phyloP scores from a whole-genome alignment of 1,140 invertebrate genomes.

The Leptopilina clavipes region DNA sequence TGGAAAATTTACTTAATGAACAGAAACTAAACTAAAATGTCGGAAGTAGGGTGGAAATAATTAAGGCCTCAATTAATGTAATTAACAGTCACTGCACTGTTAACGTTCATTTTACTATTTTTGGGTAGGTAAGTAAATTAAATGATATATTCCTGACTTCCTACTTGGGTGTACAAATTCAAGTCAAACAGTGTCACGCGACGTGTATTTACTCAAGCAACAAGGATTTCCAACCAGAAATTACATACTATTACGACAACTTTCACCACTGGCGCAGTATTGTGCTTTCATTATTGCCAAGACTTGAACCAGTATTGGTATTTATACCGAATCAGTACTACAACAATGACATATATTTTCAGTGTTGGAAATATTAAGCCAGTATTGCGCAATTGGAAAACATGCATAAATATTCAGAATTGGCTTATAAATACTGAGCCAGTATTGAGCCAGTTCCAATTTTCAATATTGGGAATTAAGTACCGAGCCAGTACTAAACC shows the following conservation, averaged over 20 bases:
- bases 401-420: no score
- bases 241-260: no score
- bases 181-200: neutral
- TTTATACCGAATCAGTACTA: no score
- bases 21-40: neutral
- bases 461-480: no score
- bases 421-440: no score
- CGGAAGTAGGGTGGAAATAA: neutral
- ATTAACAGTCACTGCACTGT: conserved; percentile 7
- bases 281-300: no score
- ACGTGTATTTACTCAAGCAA: neutral
- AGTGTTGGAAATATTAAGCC: no score
- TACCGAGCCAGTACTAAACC: no score
- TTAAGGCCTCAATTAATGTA: neutral
- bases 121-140: neutral
- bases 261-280: no score
- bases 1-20: neutral
- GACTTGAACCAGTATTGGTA: no score
- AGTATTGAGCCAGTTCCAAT: no score
- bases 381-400: no score
- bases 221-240: neutral
- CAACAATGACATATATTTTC: neutral
- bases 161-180: neutral
- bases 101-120: conserved; percentile 6
- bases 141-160: neutral